Evolutionary conservation across 92 coral and sea anemone species (phyloP).

Genomic region (Epizoanthus illoricatus): DNA sequence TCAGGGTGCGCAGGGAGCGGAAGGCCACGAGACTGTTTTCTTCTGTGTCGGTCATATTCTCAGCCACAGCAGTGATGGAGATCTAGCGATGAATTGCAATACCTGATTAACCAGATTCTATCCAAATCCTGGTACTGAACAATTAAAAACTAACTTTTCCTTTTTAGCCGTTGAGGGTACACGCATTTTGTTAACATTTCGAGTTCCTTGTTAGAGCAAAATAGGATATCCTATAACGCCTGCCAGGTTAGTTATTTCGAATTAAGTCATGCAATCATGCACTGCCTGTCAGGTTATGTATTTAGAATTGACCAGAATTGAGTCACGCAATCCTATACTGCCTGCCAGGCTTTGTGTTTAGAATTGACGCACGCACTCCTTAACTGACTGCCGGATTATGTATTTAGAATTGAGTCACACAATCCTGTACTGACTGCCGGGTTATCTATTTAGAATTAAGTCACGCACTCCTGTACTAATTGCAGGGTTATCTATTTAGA

Average conservation of each 20-base stretch:
- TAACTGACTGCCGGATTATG: background rate
- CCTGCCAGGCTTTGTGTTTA: background rate
- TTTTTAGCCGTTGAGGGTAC: background rate
- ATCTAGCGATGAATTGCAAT: slow-evolving; percentile 43
- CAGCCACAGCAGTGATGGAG: slow-evolving; percentile 57
- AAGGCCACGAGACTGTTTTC: slow-evolving; percentile 74
- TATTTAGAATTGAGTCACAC: no score
- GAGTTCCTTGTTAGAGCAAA: background rate
- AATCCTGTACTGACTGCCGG: no score
- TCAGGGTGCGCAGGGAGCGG: slow-evolving; percentile 85
- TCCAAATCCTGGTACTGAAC: no score
- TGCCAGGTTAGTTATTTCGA: background rate
- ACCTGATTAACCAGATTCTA: no score
- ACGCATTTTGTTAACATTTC: no score
- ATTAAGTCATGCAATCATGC: no score
- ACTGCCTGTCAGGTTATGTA: background rate
- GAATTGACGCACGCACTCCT: background rate
- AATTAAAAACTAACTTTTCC: no score
- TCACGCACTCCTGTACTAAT: background rate
- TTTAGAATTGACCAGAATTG: background rate
- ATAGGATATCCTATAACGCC: background rate
- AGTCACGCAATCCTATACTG: slow-evolving; percentile 19
- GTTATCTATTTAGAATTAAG: background rate
- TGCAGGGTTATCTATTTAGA: background rate
- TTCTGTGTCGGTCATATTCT: slow-evolving; percentile 50